Evolutionary conservation across 2,113 vertebrate genomes (phyloP).

Genomic region (Rattus norvegicus): GRCr8 NC_086021.1:153007001-153007500

Average conservation of each 20-base stretch:
- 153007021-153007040: conserved; percentile 24
- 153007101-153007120: conserved; percentile 17
- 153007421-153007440: not conserved
- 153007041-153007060: conserved; percentile 18
- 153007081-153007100: not conserved
- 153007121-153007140: conserved; percentile 7
- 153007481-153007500: not conserved
- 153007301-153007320: conserved; percentile 55
- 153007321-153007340: conserved; percentile 54
- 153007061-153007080: conserved; percentile 25
- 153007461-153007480: not conserved
- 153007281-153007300: not conserved
- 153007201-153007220: not conserved
- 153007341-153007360: conserved; percentile 39
- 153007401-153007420: not conserved
- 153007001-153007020: conserved; percentile 1
- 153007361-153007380: not conserved
- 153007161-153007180: not conserved
- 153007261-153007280: not conserved
- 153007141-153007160: not conserved
- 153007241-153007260: not conserved
- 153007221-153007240: not conserved
- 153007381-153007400: not conserved
- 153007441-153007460: not conserved
- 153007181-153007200: not conserved